Base-by-base conservation (phyloP, 2,888 invertebrate genomes). In the Watsonalla cultraria region DNA sequence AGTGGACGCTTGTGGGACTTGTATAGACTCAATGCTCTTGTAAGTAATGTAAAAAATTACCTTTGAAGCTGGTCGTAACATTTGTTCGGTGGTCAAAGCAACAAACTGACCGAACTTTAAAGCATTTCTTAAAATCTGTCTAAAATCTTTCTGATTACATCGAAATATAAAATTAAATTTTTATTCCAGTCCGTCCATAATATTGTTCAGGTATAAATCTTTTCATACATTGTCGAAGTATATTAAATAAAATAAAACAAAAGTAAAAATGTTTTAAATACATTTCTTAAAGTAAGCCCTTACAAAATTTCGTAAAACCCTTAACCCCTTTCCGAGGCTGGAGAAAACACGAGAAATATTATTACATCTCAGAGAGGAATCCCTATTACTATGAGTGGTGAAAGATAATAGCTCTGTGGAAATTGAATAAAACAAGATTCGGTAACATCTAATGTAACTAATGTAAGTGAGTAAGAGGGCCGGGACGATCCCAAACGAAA, bases 351-450 rank as follows among this genome's bases (percentile, higher is more conserved):
- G 61, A 68, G 74, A 80, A 76, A 82, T 77, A 74, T 75, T 74
- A 78, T 80, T 76, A 78, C 74, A 62, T 72, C 66, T 75, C 66
- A 64, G 68, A 74, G 72, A 78, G 72, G 69, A 76, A 79, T 76
- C 74, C 75, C 73, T 72, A 80, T 81, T 80, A 78, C 76, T 77
- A 76, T 66, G 78, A 80, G 77, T 78, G 80, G 75, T 70, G 72
- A 80, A 80, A 83, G 80, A 82, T 83, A 83, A 84, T 83, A 82
- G 80, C 76, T 66, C 70, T 64, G 76, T 75, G 74, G 77, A 84
- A 83, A 84, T 83, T 82, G 78, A 84, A 82, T 84, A 76, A 80
- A 82, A 81, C 74, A 80, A 80, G 80, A 82, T 84, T 82, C 80
- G 77, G 76, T 80, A 78, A 78, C 77, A 74, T 78, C 74, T 79